Percentiles rank a stretch among this genome's conserved stretches.
phyloP scores from a whole-genome alignment of 2,888 invertebrate species.

The Athalia circularis region DNA sequence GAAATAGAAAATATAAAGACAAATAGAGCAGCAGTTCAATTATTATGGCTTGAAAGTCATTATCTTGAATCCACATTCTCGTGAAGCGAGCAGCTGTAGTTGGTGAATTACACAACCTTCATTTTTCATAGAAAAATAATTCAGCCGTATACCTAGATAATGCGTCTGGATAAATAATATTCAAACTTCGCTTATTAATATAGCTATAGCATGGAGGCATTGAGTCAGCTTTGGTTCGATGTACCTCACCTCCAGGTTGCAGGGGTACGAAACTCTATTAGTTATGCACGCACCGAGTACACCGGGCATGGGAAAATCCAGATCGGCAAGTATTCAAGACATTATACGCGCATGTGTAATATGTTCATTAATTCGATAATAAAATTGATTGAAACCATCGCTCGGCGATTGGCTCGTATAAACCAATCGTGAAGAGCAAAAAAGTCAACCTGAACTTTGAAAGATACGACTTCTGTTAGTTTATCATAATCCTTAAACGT shows the following conservation, averaged over 20 bases:
- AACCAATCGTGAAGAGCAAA: slow-evolving; percentile 16
- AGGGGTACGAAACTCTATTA: slow-evolving; percentile 30
- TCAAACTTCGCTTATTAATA: too few species aligned
- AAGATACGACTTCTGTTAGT: slow-evolving; percentile 4
- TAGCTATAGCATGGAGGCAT: not conserved
- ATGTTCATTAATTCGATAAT: slow-evolving; percentile 33
- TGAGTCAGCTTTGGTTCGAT: slow-evolving; percentile 11
- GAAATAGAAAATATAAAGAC: too few species aligned
- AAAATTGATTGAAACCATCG: slow-evolving; percentile 29
- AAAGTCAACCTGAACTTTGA: not conserved
- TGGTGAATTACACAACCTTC: too few species aligned
- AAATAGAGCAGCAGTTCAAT: too few species aligned
- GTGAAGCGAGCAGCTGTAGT: too few species aligned
- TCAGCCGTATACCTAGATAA: too few species aligned
- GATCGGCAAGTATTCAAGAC: not conserved
- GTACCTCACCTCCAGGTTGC: not conserved
- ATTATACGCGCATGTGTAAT: slow-evolving; percentile 37
- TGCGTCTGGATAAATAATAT: too few species aligned
- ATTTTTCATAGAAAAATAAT: too few species aligned
- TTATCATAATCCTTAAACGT: not conserved
- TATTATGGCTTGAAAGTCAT: too few species aligned
- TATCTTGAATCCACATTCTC: too few species aligned
- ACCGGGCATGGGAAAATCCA: not conserved
- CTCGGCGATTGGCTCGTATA: slow-evolving; percentile 6
- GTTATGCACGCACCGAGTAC: slow-evolving; percentile 3